A percentile compares a stretch with the other conserved stretches of the same genome.
Conservation (phyloP, 2,113 vertebrate genomes). For the Motacilla alba region DNA sequence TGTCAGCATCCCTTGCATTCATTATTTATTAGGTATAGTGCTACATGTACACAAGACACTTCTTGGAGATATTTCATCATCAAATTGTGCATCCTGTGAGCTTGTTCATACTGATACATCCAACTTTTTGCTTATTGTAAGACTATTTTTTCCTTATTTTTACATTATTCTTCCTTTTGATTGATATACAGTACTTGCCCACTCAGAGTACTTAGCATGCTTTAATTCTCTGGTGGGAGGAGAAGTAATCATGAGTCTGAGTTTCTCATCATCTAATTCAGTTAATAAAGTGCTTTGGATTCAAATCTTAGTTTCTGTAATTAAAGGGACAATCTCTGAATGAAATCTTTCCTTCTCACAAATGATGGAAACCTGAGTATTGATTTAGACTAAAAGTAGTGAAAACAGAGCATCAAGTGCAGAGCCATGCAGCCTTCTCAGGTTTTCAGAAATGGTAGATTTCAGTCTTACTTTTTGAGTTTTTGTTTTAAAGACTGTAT, state of each 20-base stretch:
- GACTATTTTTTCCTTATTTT: not conserved
- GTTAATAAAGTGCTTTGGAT: not conserved
- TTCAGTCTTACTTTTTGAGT: not conserved
- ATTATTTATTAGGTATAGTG: not conserved
- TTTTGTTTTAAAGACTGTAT: not conserved
- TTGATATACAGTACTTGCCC: not conserved
- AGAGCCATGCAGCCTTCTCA: not conserved
- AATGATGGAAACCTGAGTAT: not conserved
- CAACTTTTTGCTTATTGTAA: not conserved
- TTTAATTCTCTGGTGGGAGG: not conserved
- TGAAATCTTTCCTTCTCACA: not conserved
- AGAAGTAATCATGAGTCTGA: not conserved
- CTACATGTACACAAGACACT: not conserved
- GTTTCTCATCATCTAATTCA: not conserved
- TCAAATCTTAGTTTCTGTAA: not conserved
- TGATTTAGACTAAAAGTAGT: not conserved
- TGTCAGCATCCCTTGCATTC: not conserved
- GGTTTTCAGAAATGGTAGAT: not conserved
- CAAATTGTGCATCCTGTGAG: not conserved
- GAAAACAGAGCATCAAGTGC: not conserved
- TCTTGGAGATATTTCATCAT: not conserved
- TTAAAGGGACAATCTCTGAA: not conserved
- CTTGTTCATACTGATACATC: not conserved
- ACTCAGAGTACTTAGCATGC: not conserved
- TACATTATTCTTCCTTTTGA: not conserved